Evolutionary conservation across 2,113 vertebrate genomes (phyloP), one percentile per base, ranked within the genome.

Genomic region (Tenrec ecaudatus): DNA sequence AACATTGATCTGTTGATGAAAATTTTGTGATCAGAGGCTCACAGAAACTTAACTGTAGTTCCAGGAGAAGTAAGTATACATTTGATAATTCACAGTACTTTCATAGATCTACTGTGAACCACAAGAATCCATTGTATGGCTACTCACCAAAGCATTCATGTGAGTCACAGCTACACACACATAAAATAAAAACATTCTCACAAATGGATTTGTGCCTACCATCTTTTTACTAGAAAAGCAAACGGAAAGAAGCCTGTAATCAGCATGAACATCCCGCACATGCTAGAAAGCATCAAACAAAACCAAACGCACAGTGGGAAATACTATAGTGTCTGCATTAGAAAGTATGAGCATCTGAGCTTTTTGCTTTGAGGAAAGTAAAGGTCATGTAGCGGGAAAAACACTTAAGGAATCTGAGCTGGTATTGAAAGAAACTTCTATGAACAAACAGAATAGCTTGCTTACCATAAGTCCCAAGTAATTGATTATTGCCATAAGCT

Each of bases 401-500:
- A 47, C 12, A 27, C 16, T 19, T 5, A 0, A 8, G n/a, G 29
- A 38, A 57, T 82, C 66, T 17, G 20, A 75, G 43, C 7, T 14
- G 40, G n/a, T 11, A 29, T 11, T 29, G 5, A 33, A 66, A 73
- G 29, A 60, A 80, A 47, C 29, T 16, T 2, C 20, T 11, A 27
- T 1, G 6, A 17, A 43, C 29, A 1, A 12, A 38, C 27, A 19
- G 11, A 57, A 5, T 66, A 4, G 31, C 29, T 14, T 62, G 3
- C 7, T 82, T 19, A 31, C 22, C 19, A 14, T 1, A 0, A 27
- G 31, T 71, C 17, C 27, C 2, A 22, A 53, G 83, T 14, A n/a
- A 66, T 57, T 2, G 9, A n/a, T 17, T 33, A 3, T 7, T 16
- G 6, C 43, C 2, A 0, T 1, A 2, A 66, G 75, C 36, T 68